phyloP scores from a whole-genome alignment of 1,140 invertebrate species.

The Hypsibius dujardini region DNA sequence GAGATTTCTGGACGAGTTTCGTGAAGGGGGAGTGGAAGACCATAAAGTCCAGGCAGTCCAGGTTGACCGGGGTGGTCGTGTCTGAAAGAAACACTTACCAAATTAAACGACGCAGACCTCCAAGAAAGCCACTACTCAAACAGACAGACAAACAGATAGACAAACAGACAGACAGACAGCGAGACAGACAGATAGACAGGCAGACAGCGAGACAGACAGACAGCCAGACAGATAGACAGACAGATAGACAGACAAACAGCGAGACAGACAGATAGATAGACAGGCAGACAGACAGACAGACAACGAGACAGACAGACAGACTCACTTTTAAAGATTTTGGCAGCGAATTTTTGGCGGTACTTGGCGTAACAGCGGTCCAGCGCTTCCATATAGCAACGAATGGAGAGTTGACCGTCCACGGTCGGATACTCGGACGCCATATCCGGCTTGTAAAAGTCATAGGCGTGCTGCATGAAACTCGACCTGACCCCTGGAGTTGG shows the following conservation, averaged over 20 bases:
- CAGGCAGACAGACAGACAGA: no score
- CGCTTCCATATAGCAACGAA: slow-evolving; percentile 79
- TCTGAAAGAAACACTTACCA: neutral
- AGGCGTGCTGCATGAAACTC: slow-evolving; percentile 77
- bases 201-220: no score
- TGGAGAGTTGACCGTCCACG: slow-evolving; percentile 85
- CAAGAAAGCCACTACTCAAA: no score
- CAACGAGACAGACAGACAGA: no score
- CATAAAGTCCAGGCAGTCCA: slow-evolving; percentile 59
- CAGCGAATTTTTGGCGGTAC: slow-evolving; percentile 55
- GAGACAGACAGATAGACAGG: no score
- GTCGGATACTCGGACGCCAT: slow-evolving; percentile 78
- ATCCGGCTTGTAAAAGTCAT: slow-evolving; percentile 98
- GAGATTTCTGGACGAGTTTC: slow-evolving; percentile 90
- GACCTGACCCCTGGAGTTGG: slow-evolving; percentile 45
- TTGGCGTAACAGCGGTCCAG: slow-evolving; percentile 77
- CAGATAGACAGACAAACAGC: no score
- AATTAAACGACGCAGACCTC: no score
- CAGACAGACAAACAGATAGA: no score
- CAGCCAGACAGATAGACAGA: no score
- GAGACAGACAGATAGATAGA: no score
- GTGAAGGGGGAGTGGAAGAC: slow-evolving; percentile 93
- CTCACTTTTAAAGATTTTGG: slow-evolving; percentile 26
- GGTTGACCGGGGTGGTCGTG: slow-evolving; percentile 18
- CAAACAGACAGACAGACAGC: no score